Conservation (phyloP, 2,113 vertebrate species). For the Semnopithecus entellus region DNA sequence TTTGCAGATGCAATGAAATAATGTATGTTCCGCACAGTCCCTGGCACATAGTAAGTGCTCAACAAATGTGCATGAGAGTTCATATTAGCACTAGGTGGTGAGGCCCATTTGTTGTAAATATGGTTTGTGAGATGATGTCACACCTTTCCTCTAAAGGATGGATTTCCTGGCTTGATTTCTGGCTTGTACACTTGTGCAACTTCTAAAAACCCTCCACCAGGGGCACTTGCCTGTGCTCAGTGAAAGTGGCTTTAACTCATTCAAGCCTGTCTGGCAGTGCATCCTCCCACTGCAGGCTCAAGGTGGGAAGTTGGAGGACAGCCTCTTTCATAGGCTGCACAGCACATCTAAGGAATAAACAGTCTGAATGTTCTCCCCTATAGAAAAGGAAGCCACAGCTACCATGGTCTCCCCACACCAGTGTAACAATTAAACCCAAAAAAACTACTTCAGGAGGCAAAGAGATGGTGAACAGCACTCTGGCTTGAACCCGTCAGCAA, state of each 20-base stretch:
- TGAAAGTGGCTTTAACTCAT: background rate
- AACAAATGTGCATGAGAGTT: rapidly evolving
- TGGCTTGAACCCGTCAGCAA: background rate
- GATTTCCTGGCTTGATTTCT: background rate
- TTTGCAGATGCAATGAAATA: rapidly evolving
- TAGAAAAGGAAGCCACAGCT: background rate
- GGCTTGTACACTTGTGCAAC: background rate
- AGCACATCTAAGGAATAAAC: background rate
- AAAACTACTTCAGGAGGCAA: background rate
- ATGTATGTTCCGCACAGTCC: rapidly evolving
- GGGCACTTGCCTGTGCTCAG: background rate
- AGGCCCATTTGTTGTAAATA: rapidly evolving
- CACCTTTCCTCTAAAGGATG: rapidly evolving
- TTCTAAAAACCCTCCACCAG: background rate
- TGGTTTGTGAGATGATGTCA: rapidly evolving
- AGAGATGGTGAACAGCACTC: background rate
- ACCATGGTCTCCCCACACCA: rapidly evolving
- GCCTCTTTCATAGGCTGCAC: too few relatives aligned
- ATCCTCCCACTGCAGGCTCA: rapidly evolving
- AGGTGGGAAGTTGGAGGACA: too few relatives aligned
- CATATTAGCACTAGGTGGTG: rapidly evolving
- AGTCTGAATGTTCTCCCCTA: background rate
- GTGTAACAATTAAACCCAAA: background rate
- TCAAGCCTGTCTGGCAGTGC: rapidly evolving
- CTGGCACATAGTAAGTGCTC: rapidly evolving